phyloP scores from a whole-genome alignment of 2,113 vertebrate species.

The Athene noctua region DNA sequence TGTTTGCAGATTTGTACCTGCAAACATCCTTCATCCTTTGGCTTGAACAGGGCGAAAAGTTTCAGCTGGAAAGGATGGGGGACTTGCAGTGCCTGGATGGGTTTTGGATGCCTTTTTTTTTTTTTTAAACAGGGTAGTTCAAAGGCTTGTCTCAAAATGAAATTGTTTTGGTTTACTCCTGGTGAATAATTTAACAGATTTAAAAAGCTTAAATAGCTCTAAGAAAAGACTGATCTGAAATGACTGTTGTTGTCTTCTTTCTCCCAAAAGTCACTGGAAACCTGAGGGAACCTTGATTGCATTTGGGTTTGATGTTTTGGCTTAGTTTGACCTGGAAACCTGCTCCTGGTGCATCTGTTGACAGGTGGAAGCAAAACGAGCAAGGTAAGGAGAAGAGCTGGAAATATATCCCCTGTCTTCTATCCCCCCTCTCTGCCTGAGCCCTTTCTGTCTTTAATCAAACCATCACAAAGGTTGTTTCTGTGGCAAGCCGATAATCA shows the following conservation, averaged over 20 bases:
- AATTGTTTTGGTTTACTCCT: not conserved
- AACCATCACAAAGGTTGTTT: not conserved
- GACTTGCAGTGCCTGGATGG: not conserved
- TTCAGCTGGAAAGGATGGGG: not conserved
- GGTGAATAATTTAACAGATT: not conserved
- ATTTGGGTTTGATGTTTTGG: not conserved
- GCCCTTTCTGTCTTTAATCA: not conserved
- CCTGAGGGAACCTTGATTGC: not conserved
- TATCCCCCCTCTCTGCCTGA: not conserved
- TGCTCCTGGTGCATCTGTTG: fast-evolving
- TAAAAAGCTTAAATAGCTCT: not conserved
- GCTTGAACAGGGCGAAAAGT: not conserved
- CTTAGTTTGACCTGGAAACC: not conserved
- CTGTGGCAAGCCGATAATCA: not conserved
- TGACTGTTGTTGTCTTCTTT: not conserved
- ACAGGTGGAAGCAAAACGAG: not conserved
- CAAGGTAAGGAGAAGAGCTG: not conserved
- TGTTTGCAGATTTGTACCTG: not conserved
- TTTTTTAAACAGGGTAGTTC: not conserved
- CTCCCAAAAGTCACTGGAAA: not conserved
- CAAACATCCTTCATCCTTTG: not conserved
- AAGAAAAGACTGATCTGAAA: not conserved
- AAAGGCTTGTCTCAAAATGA: not conserved
- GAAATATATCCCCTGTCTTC: not conserved
- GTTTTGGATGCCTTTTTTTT: not conserved